Evolutionary conservation across 2,797 vertebrate species (phyloP), one percentile per base, ranked within the genome.

Genomic region (Nannoperca obscura): DNA sequence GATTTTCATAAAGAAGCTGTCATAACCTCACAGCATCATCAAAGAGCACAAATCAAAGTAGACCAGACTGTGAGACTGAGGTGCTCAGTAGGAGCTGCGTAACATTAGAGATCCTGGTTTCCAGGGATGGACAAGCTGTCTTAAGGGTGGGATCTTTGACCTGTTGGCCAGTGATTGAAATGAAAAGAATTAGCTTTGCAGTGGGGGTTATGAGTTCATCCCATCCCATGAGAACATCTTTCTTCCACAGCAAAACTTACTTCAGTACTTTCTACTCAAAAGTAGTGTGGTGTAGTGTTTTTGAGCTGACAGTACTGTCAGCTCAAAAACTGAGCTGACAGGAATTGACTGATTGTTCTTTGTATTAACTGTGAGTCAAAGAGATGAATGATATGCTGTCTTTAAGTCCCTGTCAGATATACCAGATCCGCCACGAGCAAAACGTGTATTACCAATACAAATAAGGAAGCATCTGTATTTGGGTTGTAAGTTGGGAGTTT

Each of bases 31-130:
- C 66, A 54, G 71, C 74, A 72, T 76, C 74, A 78, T 89, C 78
- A 88, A 76, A 88, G 78, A 75, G 71, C 55, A 40, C 14, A 20
- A 88, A 83, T 81, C 79, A 90, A 85, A 81, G 72, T 8, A 34
- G 76, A 53, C n/a, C 69, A 13, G 61, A 69, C 46, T 24, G 13
- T 40, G 57, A 53, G 58, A 2, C 50, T 3, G 38, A 27, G 24
- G 7, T 61, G 60, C 59, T 61, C 65, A 12, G 54, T 10, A 62
- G 38, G 24, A 32, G 50, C 32, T 78, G 69, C 22, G 9, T 55
- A 22, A 30, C 15, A 11, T 24, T 12, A 53, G 7, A 74, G 15
- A 47, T 53, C 4, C 38, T 65, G 13, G 22, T 64, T 67, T 78
- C 17, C n/a, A 24, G 15, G 17, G 44, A 42, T 32, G 40, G 38